A percentile compares a stretch with the other conserved stretches of the same genome.
Conservation (phyloP, 2,888 invertebrate species). For the Plagiodera versicolora region DNA sequence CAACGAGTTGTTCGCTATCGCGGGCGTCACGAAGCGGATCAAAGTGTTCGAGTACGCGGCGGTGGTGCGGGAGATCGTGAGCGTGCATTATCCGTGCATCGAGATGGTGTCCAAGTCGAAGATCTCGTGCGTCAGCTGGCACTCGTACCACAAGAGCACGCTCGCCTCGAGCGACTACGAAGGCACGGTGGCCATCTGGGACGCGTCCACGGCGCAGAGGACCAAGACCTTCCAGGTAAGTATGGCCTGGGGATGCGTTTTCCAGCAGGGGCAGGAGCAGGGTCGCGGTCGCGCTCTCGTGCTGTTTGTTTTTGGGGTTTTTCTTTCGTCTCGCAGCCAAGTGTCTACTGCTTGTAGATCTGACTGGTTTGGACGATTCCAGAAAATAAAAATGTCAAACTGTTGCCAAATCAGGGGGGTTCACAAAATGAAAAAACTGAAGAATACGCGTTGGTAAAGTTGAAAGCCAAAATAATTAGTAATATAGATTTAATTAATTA, state of each 20-base stretch:
- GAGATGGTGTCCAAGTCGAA: slow-evolving; percentile 92
- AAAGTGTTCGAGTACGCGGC: slow-evolving; percentile 90
- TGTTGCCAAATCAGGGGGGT: too few species aligned
- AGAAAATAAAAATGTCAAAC: too few species aligned
- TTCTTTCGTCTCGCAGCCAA: too few species aligned
- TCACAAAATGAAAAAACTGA: too few species aligned
- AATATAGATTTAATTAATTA: too few species aligned
- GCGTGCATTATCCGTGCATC: slow-evolving; percentile 88
- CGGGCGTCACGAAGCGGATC: slow-evolving; percentile 92
- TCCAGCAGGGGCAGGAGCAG: too few species aligned
- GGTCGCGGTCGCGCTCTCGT: too few species aligned
- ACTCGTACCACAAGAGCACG: slow-evolving; percentile 83
- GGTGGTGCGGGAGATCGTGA: slow-evolving; percentile 82
- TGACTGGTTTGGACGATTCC: too few species aligned
- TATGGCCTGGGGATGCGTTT: slow-evolving; percentile 24
- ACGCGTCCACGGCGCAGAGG: slow-evolving; percentile 75
- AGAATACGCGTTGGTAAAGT: too few species aligned
- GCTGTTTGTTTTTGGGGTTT: too few species aligned
- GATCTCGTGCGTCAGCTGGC: slow-evolving; percentile 94
- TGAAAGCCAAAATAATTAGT: too few species aligned
- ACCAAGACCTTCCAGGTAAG: slow-evolving; percentile 68
- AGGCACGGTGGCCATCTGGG: slow-evolving; percentile 92
- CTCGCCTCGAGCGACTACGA: slow-evolving; percentile 93
- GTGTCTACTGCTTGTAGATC: too few species aligned
- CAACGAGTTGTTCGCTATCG: slow-evolving; percentile 93